Evolutionary conservation across 2,113 vertebrate species (phyloP).

Genomic region (Mastomys coucha): DNA sequence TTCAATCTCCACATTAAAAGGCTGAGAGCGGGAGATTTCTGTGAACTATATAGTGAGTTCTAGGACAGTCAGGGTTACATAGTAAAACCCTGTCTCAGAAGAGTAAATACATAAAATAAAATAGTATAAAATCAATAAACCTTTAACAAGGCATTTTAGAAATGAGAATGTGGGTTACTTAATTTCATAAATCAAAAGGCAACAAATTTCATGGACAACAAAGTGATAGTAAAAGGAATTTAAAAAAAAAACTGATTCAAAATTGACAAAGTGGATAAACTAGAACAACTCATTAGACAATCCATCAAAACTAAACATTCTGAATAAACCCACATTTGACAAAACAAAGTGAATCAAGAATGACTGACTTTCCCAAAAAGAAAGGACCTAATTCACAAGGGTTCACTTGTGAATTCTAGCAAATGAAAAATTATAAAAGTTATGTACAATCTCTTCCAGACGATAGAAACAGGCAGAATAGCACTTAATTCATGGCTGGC

Average conservation of each 20-base stretch:
- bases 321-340: background rate
- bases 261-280: background rate
- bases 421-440: background rate
- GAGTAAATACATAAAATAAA: background rate
- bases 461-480: background rate
- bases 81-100: background rate
- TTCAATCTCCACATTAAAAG: background rate
- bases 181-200: background rate
- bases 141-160: background rate
- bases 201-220: background rate
- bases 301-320: background rate
- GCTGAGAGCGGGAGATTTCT: background rate
- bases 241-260: background rate
- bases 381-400: background rate
- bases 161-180: background rate
- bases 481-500: background rate
- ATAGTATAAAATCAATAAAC: background rate
- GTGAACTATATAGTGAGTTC: background rate
- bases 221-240: background rate
- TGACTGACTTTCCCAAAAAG: conserved; percentile 1
- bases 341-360: conserved; percentile 10
- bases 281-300: background rate
- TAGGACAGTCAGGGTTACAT: background rate
- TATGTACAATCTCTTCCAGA: background rate
- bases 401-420: background rate